Evolutionary conservation across 2,888 invertebrate genomes (phyloP), one percentile per base, ranked within the genome.

Genomic region (Gibbula magus): DNA sequence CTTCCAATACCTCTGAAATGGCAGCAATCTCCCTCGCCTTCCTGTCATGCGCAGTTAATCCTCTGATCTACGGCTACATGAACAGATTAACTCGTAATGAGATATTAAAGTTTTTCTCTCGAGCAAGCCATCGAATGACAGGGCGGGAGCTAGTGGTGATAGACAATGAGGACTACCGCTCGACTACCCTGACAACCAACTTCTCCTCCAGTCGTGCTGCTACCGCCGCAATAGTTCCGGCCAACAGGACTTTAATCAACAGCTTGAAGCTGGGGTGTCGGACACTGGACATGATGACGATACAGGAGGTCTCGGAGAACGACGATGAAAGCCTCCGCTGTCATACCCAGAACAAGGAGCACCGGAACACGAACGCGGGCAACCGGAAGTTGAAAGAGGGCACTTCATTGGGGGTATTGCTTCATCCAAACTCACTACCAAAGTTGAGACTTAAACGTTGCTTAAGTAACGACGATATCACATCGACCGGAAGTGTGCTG

Each of bases 1-100:
- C 80, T 0, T 67, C 80, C 1, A 79, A 84, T 1, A 79, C 83
- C n/a, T 54, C 84, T 8, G 86, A 85, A 32, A 82, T 86, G 39
- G 79, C 84, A 0, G 82, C 87, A 5, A 82, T 86, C n/a, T 86
- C 86, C 51, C 79, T 87, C 32, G 67, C 88, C 16, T 89, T 87
- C 77, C 80, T 86, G 16, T 85, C 85, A 20, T 83, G 87, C 13
- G 80, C 85, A 22, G 75, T 88, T 0, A 88, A 89, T 82, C 89
- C 89, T 3, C 74, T 89, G 2, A 87, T 89, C 56, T 89, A 88
- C 67, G 89, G 84, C 1, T 88, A 87, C 75, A 86, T 89, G 86
- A 89, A 89, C 75, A 82, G 88, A 20, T 83, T 86, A 0, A 88
- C 85, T 13, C 82, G 89, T 7, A 83, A 82, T 45, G 88, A 88